These are phyloP conservation scores for Calidris pugnax DNA, from an alignment of 2,113 vertebrate genomes.

Conservation along the genomic window DNA sequence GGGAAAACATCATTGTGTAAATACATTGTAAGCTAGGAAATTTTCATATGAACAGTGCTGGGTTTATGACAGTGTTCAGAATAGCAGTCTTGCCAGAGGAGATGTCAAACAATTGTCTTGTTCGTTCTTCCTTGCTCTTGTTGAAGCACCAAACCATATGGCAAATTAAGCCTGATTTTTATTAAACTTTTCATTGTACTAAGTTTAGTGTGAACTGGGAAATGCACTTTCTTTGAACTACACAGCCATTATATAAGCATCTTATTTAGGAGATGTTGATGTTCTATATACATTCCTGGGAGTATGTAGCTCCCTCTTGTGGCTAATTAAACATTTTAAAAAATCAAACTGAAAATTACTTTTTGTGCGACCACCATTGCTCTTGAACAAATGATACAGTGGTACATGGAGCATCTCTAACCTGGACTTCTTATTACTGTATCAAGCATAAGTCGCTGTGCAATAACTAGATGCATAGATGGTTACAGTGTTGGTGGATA, in stretches of 20 bases:
- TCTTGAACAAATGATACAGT: not conserved
- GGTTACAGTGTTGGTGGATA: not conserved
- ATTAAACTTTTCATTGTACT: constrained; percentile 48
- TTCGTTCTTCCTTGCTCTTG: constrained; percentile 1
- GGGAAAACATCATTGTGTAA: not conserved
- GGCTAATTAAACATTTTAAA: constrained; percentile 22
- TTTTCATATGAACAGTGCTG: not conserved
- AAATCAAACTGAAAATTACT: not conserved
- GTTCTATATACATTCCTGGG: not conserved
- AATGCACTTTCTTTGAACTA: constrained; percentile 56
- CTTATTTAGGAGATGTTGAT: constrained; percentile 43
- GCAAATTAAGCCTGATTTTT: constrained; percentile 59
- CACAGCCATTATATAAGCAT: not conserved
- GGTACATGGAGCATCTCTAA: not conserved
- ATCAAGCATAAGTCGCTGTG: not conserved
- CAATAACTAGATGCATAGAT: not conserved
- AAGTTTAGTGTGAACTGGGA: constrained; percentile 29
- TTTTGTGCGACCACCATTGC: rapidly evolving
- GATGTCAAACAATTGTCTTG: not conserved
- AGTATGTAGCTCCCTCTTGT: constrained; percentile 63
- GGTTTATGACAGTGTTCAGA: not conserved
- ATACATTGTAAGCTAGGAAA: not conserved
- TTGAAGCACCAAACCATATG: constrained; percentile 49
- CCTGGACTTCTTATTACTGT: rapidly evolving
- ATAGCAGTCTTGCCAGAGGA: not conserved